These are phyloP conservation scores for Eolophus roseicapilla DNA, from an alignment of 2,113 vertebrate species.

Conservation along the genomic window DNA sequence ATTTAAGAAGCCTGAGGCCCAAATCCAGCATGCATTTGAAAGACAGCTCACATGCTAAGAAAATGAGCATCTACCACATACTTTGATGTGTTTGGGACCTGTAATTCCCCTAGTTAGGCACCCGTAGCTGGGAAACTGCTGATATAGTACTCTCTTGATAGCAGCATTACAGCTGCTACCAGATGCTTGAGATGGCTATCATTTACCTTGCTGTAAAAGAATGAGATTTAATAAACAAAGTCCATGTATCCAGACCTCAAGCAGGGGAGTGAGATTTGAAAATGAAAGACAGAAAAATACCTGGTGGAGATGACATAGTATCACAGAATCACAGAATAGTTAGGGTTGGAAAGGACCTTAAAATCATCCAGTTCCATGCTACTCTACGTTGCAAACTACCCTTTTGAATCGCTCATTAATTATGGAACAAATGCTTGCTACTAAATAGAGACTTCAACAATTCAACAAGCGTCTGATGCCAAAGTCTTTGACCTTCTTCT, in stretches of 20 bases:
- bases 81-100: not conserved
- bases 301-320: not conserved
- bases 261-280: not conserved
- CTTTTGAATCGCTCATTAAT: not conserved
- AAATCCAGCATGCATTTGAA: slow-evolving; percentile 2
- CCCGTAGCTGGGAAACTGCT: not conserved
- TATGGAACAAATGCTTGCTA: not conserved
- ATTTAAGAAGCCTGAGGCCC: slow-evolving; percentile 18
- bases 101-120: slow-evolving; percentile 18
- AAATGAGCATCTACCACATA: not conserved
- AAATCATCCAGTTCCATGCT: not conserved
- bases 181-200: not conserved
- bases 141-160: not conserved
- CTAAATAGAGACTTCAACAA: not conserved
- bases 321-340: not conserved
- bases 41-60: not conserved
- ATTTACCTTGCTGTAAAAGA: slow-evolving; percentile 17
- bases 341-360: not conserved
- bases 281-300: not conserved
- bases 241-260: not conserved
- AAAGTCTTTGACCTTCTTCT: not conserved
- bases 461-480: not conserved
- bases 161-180: not conserved
- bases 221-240: slow-evolving; percentile 7
- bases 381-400: not conserved